Evolutionary conservation across 35 echinoderm and acorn worm genomes (phyloP).

Genomic region (Nesometra sesokonis): DNA sequence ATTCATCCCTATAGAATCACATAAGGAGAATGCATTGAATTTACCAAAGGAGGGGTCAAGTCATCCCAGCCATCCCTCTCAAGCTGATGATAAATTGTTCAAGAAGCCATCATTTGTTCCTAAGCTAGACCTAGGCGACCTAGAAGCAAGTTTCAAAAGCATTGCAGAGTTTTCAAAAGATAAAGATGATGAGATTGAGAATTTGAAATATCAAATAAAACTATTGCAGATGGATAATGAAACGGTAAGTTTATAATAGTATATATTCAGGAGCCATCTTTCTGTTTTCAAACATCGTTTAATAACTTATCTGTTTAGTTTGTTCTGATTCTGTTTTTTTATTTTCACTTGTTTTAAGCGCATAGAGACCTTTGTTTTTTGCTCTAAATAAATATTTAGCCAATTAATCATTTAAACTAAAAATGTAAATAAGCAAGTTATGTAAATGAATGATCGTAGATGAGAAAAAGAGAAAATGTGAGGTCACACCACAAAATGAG

Average conservation of each 20-base stretch:
- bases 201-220: slow-evolving; percentile 39
- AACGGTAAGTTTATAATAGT: slow-evolving; percentile 28
- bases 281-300: too few relatives aligned
- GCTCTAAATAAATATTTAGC: too few relatives aligned
- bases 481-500: too few relatives aligned
- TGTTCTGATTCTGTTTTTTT: too few relatives aligned
- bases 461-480: too few relatives aligned
- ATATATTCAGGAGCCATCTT: too few relatives aligned
- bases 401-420: too few relatives aligned
- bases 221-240: slow-evolving; percentile 66
- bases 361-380: too few relatives aligned
- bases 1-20: slow-evolving; percentile 67
- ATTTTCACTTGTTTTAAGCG: too few relatives aligned
- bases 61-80: not conserved
- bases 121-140: slow-evolving; percentile 55
- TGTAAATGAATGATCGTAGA: too few relatives aligned
- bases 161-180: slow-evolving; percentile 44
- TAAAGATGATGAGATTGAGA: slow-evolving; percentile 60
- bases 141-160: slow-evolving; percentile 49
- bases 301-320: too few relatives aligned
- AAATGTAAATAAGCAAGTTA: too few relatives aligned
- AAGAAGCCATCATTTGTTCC: slow-evolving; percentile 61
- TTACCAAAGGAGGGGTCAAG: not conserved
- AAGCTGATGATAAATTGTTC: slow-evolving; percentile 1
- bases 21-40: not conserved